A percentile compares a stretch with the other conserved stretches of the same genome.
Conservation (phyloP, 2,113 vertebrate genomes). For the Addax nasomaculatus region DNA sequence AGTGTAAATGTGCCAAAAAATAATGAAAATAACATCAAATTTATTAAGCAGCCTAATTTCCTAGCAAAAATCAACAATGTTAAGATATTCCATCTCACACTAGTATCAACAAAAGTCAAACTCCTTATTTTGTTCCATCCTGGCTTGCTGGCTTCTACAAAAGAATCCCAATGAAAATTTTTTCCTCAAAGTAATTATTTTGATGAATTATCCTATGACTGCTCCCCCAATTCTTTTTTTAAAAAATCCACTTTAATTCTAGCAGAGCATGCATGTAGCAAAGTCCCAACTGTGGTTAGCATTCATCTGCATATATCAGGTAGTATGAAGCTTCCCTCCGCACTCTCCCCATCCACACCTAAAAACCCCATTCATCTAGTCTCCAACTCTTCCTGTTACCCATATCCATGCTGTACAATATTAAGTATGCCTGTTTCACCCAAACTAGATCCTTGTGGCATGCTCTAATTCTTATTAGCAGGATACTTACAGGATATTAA, state of each 20-base stretch:
- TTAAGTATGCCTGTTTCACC: background rate
- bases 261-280: background rate
- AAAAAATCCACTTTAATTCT: background rate
- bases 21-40: background rate
- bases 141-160: background rate
- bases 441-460: background rate
- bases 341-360: background rate
- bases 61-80: constrained; percentile 7
- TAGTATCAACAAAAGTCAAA: background rate
- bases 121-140: background rate
- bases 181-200: background rate
- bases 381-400: background rate
- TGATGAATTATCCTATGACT: background rate
- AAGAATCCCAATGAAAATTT: background rate
- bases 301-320: background rate
- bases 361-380: background rate
- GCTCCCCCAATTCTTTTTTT: background rate
- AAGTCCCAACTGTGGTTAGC: background rate
- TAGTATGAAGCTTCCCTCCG: background rate
- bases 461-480: background rate
- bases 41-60: background rate
- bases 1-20: background rate
- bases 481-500: background rate
- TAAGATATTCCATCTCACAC: background rate
- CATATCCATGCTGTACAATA: background rate